phyloP scores from a whole-genome alignment of 2,113 vertebrate genomes.

The Gasterosteus nipponicus region DNA sequence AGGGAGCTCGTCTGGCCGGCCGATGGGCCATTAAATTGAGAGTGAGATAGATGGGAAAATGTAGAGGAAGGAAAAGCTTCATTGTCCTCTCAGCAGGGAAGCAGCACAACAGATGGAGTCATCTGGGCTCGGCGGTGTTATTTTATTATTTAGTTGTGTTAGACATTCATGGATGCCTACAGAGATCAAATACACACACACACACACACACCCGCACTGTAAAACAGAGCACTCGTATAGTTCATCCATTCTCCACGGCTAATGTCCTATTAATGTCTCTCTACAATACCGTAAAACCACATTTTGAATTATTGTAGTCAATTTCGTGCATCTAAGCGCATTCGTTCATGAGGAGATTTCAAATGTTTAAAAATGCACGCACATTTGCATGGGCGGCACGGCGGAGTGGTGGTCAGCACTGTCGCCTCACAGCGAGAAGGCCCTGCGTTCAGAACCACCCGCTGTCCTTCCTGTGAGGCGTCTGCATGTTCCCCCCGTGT shows the following conservation, averaged over 20 bases:
- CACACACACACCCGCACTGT: background rate
- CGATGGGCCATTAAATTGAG: slow-evolving; percentile 66
- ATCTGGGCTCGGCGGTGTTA: slow-evolving; percentile 3
- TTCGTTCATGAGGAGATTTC: background rate
- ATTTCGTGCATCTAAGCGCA: background rate
- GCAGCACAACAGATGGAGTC: slow-evolving; percentile 18
- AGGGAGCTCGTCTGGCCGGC: slow-evolving; percentile 32
- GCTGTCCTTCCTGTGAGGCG: no score
- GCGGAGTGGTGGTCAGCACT: no score
- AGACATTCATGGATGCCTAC: slow-evolving; percentile 30
- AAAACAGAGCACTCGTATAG: background rate
- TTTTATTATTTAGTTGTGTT: slow-evolving; percentile 38
- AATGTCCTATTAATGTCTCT: background rate
- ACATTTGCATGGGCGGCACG: background rate
- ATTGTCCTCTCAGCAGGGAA: slow-evolving; percentile 47
- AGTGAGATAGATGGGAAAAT: slow-evolving; percentile 42
- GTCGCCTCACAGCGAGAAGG: no score
- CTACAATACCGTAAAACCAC: background rate
- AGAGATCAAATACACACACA: background rate
- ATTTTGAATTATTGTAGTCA: background rate
- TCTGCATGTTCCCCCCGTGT: no score
- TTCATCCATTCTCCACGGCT: background rate
- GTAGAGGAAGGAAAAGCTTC: slow-evolving; percentile 19
- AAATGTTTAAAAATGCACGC: background rate
- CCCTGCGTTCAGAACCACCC: no score